Evolutionary conservation across 23 tunicate species (phyloP).

Genomic region (Styela plicata): DNA sequence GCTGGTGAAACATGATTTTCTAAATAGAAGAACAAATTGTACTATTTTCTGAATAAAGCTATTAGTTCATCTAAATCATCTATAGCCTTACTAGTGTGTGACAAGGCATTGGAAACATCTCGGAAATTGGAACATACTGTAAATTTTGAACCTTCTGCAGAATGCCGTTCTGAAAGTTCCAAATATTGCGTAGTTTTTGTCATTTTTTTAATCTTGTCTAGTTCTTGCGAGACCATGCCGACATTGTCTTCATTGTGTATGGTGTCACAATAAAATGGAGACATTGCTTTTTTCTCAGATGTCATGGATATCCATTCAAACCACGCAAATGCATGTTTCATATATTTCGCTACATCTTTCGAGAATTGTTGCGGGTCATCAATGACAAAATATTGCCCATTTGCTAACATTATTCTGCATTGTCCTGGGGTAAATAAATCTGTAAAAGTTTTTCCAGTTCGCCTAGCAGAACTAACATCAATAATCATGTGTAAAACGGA

Average conservation of each 20-base stretch:
- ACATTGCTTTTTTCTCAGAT: constrained; percentile 4
- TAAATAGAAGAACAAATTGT: too few relatives aligned
- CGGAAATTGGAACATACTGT: neutral
- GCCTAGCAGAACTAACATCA: neutral
- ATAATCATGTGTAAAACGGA: constrained; percentile 39
- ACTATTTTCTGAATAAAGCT: constrained; percentile 13
- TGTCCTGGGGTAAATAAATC: constrained; percentile 3
- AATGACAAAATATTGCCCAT: constrained; percentile 33
- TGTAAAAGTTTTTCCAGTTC: neutral
- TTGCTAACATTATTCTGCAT: constrained; percentile 41
- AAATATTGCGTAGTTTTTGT: constrained; percentile 19
- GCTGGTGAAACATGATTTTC: too few relatives aligned
- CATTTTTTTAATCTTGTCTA: constrained; percentile 53
- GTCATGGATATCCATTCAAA: constrained; percentile 48
- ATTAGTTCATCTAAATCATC: constrained; percentile 48
- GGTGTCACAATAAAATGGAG: constrained; percentile 51
- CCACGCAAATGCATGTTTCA: constrained; percentile 63
- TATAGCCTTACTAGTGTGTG: constrained; percentile 41
- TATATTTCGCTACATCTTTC: constrained; percentile 19
- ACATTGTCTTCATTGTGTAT: constrained; percentile 42
- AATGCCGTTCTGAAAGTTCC: constrained; percentile 1
- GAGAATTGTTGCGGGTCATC: constrained; percentile 6
- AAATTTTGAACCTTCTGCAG: neutral
- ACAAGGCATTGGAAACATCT: constrained; percentile 30
- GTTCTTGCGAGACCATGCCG: constrained; percentile 41